Evolutionary conservation across 2,113 vertebrate species (phyloP), one percentile per base, ranked within the genome.

Genomic region (Laticauda colubrina): DNA sequence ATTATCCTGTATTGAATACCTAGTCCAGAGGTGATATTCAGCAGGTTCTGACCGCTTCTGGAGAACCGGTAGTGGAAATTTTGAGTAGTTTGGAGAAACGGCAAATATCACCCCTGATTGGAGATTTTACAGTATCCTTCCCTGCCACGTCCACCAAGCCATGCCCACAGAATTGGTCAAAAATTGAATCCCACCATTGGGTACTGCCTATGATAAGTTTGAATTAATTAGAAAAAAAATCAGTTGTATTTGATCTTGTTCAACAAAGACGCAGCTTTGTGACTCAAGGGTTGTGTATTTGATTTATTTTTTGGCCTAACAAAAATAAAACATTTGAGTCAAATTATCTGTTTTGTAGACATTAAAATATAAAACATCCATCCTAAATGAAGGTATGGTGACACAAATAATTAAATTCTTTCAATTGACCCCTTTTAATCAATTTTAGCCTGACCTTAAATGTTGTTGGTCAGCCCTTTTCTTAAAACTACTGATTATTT

Each of bases 401-500:
- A 91, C 90, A 95, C 95, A 95, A 97, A 96, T 96, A 96, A 97
- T 91, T 85, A 96, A 96, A 95, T 90, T 89, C 95, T 93, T 95
- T 95, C 92, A 96, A 96, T 97, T 94, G 97, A 97, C 95, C 96
- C 87, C 94, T 94, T 87, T 53, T 91, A 90, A 95, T 96, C 96
- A 93, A 93, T 96, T 96, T 95, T 94, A 96, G 94, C 97, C 96
- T 97, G 95, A 96, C 91, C 53, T 95, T 96, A 94, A 94, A 95
- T 94, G 96, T 94, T 94, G 48, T 57, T 93, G 96, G 96, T 94
- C 96, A 97, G 97, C 96, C 0, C 0, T 92, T 93, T 93, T 96
- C 94, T 93, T 96, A 93, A 89, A 97, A 97, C 97, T 96, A 94
- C 97, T 97, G 97, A 98, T 97, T 95, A 95, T 94, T 91, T 96